Conservation (phyloP, 2,113 vertebrate genomes). For the Poicephalus meyeri region DNA sequence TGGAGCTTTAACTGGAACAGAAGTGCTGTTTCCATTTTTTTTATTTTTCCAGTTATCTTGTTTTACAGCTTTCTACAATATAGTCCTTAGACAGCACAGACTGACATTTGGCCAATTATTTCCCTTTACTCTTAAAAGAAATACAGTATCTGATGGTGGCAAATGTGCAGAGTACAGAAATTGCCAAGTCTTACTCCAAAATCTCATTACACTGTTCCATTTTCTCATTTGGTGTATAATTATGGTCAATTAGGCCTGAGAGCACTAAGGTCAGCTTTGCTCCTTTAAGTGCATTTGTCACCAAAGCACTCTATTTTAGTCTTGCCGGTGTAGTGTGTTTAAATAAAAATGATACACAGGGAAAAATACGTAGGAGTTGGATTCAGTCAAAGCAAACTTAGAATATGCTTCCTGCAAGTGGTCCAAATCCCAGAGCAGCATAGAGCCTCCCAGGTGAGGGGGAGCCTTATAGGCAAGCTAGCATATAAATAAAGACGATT, state of each 20-base stretch:
- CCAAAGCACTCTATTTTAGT: neutral
- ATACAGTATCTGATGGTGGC: constrained; percentile 6
- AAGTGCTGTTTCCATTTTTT: neutral
- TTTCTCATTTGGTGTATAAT: neutral
- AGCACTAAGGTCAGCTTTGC: neutral
- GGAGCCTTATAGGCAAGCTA: neutral
- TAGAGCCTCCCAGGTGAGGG: neutral
- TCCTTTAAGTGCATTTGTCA: neutral
- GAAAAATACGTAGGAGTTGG: neutral
- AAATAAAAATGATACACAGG: neutral
- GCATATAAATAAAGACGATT: neutral
- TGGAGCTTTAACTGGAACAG: neutral
- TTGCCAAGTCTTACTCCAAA: neutral
- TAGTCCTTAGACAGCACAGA: neutral
- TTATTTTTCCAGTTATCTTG: constrained; percentile 11
- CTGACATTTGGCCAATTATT: neutral
- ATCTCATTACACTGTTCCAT: neutral
- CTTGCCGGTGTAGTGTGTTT: accelerated
- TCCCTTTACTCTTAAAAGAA: neutral
- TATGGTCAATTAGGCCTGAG: neutral
- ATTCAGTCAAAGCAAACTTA: neutral
- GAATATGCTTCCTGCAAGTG: neutral
- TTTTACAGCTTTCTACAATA: constrained; percentile 39
- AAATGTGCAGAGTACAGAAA: neutral
- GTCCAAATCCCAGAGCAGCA: neutral